phyloP scores from a whole-genome alignment of 1,140 invertebrate genomes.

The Spodoptera litura region DNA sequence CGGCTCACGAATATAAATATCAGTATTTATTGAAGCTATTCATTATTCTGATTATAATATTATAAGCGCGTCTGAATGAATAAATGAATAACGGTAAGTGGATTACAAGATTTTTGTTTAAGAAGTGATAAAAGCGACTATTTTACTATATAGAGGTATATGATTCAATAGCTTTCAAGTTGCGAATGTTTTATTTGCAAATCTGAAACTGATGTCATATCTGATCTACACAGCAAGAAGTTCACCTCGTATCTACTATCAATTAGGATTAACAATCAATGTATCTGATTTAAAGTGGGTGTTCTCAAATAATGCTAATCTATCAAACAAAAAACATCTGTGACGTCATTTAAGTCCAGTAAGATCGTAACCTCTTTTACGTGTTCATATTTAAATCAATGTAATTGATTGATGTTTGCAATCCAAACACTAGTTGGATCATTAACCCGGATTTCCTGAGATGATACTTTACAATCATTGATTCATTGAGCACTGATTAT shows the following conservation, averaged over 20 bases:
- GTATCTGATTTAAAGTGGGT: not conserved
- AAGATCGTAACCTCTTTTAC: too few species aligned
- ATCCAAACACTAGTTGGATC: not conserved
- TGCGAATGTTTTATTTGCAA: too few species aligned
- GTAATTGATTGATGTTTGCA: not conserved
- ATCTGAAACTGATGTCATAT: too few species aligned
- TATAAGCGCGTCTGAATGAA: slow-evolving; percentile 8
- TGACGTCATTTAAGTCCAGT: too few species aligned
- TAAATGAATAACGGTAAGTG: slow-evolving; percentile 13
- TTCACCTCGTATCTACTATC: not conserved
- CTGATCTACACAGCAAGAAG: too few species aligned
- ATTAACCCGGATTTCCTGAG: slow-evolving; percentile 3
- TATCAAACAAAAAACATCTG: too few species aligned
- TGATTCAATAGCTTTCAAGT: not conserved
- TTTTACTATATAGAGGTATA: too few species aligned
- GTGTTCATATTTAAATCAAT: not conserved
- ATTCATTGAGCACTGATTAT: not conserved
- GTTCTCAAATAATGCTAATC: too few species aligned
- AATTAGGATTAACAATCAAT: not conserved
- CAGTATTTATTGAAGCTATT: slow-evolving; percentile 33
- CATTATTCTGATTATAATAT: slow-evolving; percentile 28
- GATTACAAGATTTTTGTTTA: not conserved
- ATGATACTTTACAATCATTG: not conserved
- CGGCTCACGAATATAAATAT: slow-evolving; percentile 19
- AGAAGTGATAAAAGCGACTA: not conserved